Evolutionary conservation across 2,113 vertebrate genomes (phyloP).

Genomic region (Percina caprodes): DNA sequence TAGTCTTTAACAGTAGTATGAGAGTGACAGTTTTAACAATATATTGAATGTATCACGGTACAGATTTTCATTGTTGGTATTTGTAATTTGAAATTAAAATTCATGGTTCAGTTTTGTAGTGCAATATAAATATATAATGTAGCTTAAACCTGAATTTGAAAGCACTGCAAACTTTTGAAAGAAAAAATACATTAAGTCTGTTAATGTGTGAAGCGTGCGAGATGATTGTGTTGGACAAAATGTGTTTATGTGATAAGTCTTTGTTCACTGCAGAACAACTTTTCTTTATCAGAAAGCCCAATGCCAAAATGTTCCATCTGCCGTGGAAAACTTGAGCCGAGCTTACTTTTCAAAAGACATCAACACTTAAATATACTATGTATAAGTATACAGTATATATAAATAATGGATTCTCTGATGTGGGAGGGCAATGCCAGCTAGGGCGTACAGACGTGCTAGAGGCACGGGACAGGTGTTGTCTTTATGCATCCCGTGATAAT

Average conservation of each 20-base stretch:
- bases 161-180: background rate
- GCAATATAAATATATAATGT: background rate
- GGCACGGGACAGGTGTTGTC: too few species aligned
- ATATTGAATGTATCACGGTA: background rate
- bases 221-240: background rate
- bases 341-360: background rate
- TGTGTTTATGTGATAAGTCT: slow-evolving; percentile 9
- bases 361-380: background rate
- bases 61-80: background rate
- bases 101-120: background rate
- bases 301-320: slow-evolving; percentile 28
- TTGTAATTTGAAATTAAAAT: background rate
- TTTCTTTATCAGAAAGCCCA: background rate
- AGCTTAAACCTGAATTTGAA: background rate
- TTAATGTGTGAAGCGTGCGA: slow-evolving; percentile 24
- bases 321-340: background rate
- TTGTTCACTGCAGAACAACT: slow-evolving; percentile 13
- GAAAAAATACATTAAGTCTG: background rate
- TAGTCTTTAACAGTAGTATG: background rate
- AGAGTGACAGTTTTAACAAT: background rate
- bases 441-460: too few species aligned
- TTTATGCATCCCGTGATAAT: too few species aligned
- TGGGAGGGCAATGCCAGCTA: too few species aligned
- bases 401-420: too few species aligned
- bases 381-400: too few species aligned